phyloP scores from a whole-genome alignment of 2,888 invertebrate species.

The Lycophotia porphyrea region DNA sequence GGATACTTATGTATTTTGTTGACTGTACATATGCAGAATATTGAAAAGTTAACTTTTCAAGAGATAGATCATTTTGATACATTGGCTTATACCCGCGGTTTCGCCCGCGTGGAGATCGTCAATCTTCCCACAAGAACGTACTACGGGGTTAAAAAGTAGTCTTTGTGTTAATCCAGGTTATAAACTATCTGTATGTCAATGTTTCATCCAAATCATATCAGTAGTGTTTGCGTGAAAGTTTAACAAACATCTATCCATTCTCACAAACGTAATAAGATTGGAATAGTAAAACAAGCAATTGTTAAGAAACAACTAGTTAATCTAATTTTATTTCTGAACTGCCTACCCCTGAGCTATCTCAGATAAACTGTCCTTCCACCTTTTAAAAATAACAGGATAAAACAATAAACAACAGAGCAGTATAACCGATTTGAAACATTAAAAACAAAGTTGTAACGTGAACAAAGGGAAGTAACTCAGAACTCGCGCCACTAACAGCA shows the following conservation, averaged over 20 bases:
- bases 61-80: neutral
- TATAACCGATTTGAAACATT: constrained; percentile 42
- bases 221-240: neutral
- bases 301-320: neutral
- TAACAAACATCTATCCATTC: neutral
- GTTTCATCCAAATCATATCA: neutral
- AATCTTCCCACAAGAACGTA: neutral
- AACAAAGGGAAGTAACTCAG: constrained; percentile 60
- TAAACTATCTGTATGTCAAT: neutral
- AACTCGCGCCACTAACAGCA: constrained; percentile 53
- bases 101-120: neutral
- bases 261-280: neutral
- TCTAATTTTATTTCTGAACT: neutral
- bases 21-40: neutral
- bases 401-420: constrained; percentile 35
- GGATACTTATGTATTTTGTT: no score
- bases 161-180: neutral
- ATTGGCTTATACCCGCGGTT: neutral
- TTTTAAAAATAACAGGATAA: constrained; percentile 8
- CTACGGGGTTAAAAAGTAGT: neutral
- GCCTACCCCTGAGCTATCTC: neutral
- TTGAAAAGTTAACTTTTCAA: neutral
- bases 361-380: neutral
- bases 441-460: constrained; percentile 43
- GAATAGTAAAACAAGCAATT: neutral